Conservation (phyloP, 1,140 invertebrate genomes). For the Diachasma alloeum region DNA sequence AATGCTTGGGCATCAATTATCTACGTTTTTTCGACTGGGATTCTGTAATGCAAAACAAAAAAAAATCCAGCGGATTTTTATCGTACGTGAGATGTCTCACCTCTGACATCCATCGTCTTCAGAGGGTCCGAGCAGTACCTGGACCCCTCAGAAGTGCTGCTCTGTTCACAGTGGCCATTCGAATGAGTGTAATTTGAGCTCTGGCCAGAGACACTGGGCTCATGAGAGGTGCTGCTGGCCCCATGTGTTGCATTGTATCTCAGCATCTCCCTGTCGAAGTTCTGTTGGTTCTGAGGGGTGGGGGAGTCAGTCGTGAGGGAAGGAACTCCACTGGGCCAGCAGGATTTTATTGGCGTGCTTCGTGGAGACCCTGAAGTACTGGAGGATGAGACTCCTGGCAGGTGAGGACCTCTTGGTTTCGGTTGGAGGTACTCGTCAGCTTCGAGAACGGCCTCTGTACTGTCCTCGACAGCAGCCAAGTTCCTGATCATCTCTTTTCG, state of each 20-base stretch:
- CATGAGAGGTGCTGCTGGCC: conserved; percentile 41
- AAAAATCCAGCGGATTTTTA: too few species aligned
- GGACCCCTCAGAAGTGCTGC: conserved; percentile 62
- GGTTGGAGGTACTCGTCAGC: conserved; percentile 93
- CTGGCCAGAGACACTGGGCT: conserved; percentile 50
- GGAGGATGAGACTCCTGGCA: conserved; percentile 63
- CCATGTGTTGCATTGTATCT: conserved; percentile 65
- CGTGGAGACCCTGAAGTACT: conserved; percentile 68
- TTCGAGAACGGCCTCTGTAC: conserved; percentile 82
- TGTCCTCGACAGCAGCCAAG: conserved; percentile 82
- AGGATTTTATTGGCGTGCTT: conserved; percentile 67
- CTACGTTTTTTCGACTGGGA: too few species aligned
- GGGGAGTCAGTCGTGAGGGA: conserved; percentile 65
- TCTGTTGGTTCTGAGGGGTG: conserved; percentile 70
- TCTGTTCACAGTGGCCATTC: conserved; percentile 68
- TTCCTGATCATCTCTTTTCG: conserved; percentile 88
- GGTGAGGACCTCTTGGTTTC: conserved; percentile 70
- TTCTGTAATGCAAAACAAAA: too few species aligned
- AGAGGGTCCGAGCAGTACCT: conserved; percentile 78
- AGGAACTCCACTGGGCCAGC: conserved; percentile 64
- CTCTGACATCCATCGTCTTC: conserved; percentile 67
- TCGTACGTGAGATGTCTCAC: conserved; percentile 36
- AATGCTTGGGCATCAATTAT: too few species aligned
- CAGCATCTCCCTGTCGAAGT: conserved; percentile 72
- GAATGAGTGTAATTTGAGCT: conserved; percentile 63